A percentile compares a stretch with the other conserved stretches of the same genome.
These are phyloP conservation scores for Caenorhabditis imperialis DNA, from an alignment of 2,888 invertebrate genomes.

Conservation along the genomic window DNA sequence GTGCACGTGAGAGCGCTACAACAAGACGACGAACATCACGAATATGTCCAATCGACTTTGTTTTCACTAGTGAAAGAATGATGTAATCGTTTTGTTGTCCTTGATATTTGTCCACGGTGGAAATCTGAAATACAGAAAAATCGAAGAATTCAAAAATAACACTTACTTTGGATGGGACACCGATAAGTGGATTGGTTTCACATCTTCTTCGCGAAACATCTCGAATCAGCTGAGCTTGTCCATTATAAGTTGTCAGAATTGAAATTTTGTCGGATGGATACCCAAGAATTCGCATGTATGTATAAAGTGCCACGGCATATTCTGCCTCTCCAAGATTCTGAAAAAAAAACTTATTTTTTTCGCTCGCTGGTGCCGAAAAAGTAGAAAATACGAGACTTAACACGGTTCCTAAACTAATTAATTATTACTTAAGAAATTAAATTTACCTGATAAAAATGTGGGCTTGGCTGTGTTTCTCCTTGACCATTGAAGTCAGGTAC, in stretches of 20 bases:
- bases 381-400: no score
- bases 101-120: slow-evolving; percentile 98
- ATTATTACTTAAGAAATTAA: no score
- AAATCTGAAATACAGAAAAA: slow-evolving; percentile 78
- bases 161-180: slow-evolving; percentile 88
- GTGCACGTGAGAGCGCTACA: slow-evolving; percentile 96
- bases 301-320: slow-evolving; percentile 95
- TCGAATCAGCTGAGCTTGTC: slow-evolving; percentile 95
- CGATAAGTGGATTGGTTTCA: slow-evolving; percentile 93
- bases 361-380: background rate
- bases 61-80: slow-evolving; percentile 93
- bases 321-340: slow-evolving; percentile 84
- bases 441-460: slow-evolving; percentile 94
- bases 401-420: no score
- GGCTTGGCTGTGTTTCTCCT: slow-evolving; percentile 97
- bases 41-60: slow-evolving; percentile 96
- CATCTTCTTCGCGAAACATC: slow-evolving; percentile 93
- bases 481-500: slow-evolving; percentile 96
- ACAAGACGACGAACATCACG: slow-evolving; percentile 93
- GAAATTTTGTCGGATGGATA: slow-evolving; percentile 97
- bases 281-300: slow-evolving; percentile 97
- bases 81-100: slow-evolving; percentile 99
- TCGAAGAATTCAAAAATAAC: background rate
- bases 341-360: slow-evolving; percentile 11
- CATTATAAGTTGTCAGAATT: slow-evolving; percentile 98